A percentile compares a stretch with the other conserved stretches of the same genome.
These are phyloP conservation scores for Trematomus bernacchii DNA, from an alignment of 2,797 vertebrate species.

Conservation along the genomic window DNA sequence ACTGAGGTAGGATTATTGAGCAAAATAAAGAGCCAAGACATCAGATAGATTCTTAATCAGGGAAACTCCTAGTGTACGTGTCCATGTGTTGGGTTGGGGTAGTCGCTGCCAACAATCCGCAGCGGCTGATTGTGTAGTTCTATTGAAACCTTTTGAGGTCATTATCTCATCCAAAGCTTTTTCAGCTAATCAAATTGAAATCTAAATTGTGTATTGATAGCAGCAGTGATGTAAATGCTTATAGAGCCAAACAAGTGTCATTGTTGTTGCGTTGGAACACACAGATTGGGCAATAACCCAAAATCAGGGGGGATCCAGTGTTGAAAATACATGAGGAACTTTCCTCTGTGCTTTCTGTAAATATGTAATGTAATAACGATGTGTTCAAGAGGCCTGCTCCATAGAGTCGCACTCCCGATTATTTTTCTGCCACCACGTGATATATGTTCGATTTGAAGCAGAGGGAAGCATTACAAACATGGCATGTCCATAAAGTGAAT, in stretches of 20 bases:
- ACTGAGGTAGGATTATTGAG: too few relatives aligned
- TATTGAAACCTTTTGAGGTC: neutral
- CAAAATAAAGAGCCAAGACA: too few relatives aligned
- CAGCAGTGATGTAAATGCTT: slow-evolving; percentile 5
- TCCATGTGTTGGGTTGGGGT: too few relatives aligned
- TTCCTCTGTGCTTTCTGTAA: neutral
- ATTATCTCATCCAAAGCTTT: neutral
- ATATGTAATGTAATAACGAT: neutral
- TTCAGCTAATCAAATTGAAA: neutral
- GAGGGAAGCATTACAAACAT: neutral
- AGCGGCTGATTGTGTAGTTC: neutral
- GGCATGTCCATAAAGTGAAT: neutral
- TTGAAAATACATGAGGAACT: slow-evolving; percentile 28
- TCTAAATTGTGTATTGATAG: neutral
- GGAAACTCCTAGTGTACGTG: too few relatives aligned
- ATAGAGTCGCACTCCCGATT: neutral
- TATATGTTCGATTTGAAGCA: neutral
- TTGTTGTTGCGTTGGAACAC: slow-evolving; percentile 6
- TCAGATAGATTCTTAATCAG: too few relatives aligned
- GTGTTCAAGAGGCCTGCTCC: neutral
- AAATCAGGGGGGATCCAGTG: slow-evolving; percentile 4
- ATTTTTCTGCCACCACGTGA: neutral
- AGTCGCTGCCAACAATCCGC: neutral
- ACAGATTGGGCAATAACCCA: slow-evolving; percentile 9
- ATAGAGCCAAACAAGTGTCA: neutral